Evolutionary conservation across 2,888 invertebrate genomes (phyloP), one percentile per base, ranked within the genome.

Genomic region (Cephus sareptanus): DNA sequence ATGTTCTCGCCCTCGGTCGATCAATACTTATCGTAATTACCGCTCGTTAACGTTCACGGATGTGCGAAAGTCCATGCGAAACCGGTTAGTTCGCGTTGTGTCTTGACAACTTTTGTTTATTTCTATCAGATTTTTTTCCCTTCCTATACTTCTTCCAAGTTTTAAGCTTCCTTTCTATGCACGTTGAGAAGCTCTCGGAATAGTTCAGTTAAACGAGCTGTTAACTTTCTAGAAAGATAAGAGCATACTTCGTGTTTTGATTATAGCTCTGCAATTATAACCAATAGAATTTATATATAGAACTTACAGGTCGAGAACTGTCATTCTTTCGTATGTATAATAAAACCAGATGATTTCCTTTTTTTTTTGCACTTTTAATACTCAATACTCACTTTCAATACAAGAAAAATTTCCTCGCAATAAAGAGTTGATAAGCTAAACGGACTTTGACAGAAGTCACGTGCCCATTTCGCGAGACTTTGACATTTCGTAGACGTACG

Each of bases 231-330:
- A 23, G 23, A 23, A 2, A 23, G 56, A 56, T 56, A 56, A 56
- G 56, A 23, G 23, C 9, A 9, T 9, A 69, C 30, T 35, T 31
- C 69, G 4, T 11, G 34, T 34, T 34, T 75, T 34, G n/a, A 34
- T 75, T 33, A n/a, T 74, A 31, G 30, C 34, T 40, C 23, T 23
- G 11, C 15, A 69, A 33, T 31, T 31, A 75, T 3, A 33, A 33
- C 3, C 12, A 23, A 33, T 30, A 11, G 13, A 9, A 23, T 73
- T 73, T 69, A n/a, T 40, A 31, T 74, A 23, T 33, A 73, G 13
- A 74, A 69, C 69, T 74, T 31, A 74, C 69, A 74, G 9, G 15
- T 23, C 35, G 69, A 77, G 69, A 73, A 69, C 73, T 73, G 68
- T n/a, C 40, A 71, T 23, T 12, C 23, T 13, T 69, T 68, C 23